Evolutionary conservation across 2,113 vertebrate genomes (phyloP).

Genomic region (Rynchops niger): DNA sequence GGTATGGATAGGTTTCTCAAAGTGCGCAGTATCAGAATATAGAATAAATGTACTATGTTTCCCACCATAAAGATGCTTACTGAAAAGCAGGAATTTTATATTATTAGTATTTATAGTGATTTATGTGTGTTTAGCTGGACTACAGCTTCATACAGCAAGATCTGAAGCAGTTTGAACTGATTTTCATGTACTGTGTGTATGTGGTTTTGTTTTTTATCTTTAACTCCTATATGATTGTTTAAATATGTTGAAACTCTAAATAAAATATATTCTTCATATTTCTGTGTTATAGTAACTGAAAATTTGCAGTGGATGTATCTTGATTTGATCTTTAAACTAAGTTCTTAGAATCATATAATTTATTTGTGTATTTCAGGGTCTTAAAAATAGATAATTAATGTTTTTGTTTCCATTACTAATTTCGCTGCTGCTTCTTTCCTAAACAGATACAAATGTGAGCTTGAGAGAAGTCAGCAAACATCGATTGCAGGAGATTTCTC

Average conservation of each 20-base stretch:
- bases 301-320: neutral
- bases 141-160: neutral
- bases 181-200: neutral
- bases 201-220: neutral
- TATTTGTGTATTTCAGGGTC: neutral
- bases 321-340: neutral
- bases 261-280: neutral
- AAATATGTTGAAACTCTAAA: neutral
- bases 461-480: constrained; percentile 82
- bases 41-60: neutral
- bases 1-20: neutral
- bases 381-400: neutral
- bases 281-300: neutral
- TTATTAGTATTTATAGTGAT: neutral
- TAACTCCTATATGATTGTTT: neutral
- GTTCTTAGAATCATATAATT: neutral
- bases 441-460: constrained; percentile 85
- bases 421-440: neutral
- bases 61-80: neutral
- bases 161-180: neutral
- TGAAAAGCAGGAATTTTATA: neutral
- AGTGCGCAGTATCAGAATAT: neutral
- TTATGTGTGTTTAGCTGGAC: neutral
- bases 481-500: constrained; percentile 70
- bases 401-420: neutral